Conservation (phyloP, 2,113 vertebrate species). For the Trachemys scripta region DNA sequence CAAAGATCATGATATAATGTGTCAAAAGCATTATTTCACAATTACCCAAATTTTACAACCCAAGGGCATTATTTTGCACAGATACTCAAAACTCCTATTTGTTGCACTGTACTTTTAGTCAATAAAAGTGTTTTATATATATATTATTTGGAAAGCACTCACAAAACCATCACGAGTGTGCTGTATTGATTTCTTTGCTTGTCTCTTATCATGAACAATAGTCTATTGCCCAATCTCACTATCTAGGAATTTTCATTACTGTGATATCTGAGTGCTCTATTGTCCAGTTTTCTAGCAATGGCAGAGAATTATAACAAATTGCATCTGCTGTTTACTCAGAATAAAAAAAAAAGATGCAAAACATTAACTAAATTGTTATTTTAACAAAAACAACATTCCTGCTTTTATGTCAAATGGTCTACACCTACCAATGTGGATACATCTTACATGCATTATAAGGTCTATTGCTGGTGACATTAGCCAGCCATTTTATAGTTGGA, state of each 20-base stretch:
- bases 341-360: not conserved
- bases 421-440: not conserved
- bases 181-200: not conserved
- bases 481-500: not conserved
- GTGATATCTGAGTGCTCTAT: not conserved
- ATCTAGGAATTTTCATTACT: not conserved
- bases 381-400: not conserved
- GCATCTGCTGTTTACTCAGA: not conserved
- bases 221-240: not conserved
- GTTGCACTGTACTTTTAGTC: not conserved
- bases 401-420: not conserved
- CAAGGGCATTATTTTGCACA: not conserved
- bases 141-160: not conserved
- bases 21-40: not conserved
- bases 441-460: not conserved
- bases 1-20: not conserved
- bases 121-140: fast-evolving
- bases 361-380: not conserved
- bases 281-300: not conserved
- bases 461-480: not conserved
- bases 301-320: not conserved
- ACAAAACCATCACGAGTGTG: not conserved
- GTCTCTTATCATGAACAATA: not conserved
- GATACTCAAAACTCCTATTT: not conserved
- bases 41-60: not conserved